Evolutionary conservation across 2,113 vertebrate genomes (phyloP).

Genomic region (Hymenochirus boettgeri): DNA sequence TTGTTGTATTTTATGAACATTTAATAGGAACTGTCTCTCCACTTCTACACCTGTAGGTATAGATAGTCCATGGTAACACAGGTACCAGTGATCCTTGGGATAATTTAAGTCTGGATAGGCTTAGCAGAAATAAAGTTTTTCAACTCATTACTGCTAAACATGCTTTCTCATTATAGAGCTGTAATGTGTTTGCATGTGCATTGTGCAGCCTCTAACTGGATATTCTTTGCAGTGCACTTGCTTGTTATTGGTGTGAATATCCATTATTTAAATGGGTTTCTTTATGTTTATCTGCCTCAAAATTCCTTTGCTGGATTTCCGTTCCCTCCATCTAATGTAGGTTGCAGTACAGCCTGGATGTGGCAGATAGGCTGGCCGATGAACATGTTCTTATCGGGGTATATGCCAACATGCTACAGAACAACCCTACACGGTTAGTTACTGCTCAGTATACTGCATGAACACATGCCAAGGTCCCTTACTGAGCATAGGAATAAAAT

Average conservation of each 20-base stretch:
- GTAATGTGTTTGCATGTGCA: no score
- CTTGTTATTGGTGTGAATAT: not conserved
- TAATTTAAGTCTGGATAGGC: no score
- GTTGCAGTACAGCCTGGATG: conserved; percentile 93
- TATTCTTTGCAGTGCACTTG: not conserved
- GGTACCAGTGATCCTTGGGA: no score
- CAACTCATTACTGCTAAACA: no score
- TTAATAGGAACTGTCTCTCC: no score
- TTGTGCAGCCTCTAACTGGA: not conserved
- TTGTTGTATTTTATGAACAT: no score
- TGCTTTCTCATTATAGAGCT: no score
- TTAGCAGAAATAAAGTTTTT: no score
- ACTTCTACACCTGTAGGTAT: no score
- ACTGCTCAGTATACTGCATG: conserved; percentile 58
- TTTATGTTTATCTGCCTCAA: not conserved
- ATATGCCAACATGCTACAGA: conserved; percentile 95
- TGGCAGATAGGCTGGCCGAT: conserved; percentile 96
- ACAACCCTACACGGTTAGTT: conserved; percentile 91
- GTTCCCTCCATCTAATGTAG: conserved; percentile 67
- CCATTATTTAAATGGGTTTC: not conserved
- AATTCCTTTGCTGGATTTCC: conserved; percentile 46
- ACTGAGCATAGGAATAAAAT: no score
- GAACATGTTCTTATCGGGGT: conserved; percentile 96
- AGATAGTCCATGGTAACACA: no score
- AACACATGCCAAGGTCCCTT: no score